Base-by-base conservation (phyloP, 2,113 vertebrate genomes). In the Actenoides lindsayi region DNA sequence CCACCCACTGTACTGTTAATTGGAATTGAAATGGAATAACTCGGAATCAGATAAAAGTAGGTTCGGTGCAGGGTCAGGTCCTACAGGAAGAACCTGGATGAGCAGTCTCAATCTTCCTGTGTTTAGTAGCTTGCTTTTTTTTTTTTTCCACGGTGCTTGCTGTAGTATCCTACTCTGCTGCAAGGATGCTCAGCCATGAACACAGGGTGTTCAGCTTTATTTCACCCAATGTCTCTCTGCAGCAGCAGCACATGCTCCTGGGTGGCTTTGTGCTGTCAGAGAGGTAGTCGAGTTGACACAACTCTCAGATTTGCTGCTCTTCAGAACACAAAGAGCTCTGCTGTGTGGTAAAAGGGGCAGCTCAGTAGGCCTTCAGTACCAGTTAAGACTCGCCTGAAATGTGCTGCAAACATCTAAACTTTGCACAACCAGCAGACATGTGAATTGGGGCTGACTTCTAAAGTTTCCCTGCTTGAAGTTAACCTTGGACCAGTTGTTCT, bases 321-420 rank as follows among this genome's bases (percentile, higher is more conserved):
- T 64, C 73, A 35, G 56, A 80, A 13, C 18, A 13, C 18, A 21
- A 30, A 7, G 15, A 74, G 25, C 20, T 62, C 39, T 37, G 15
- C 21, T 12, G 16, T 25, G 24, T 30, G 48, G 4, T 63, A 10
- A 70, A 80, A 56, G 15, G 44, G 25, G 5, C 15, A 48, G 2
- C 50, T 70, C 8, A 3, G 24, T 19, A 30, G 37, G 33, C 37
- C 15, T 16, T 8, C 1, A 0, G 4, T 15, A 6, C 31, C 20
- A 15, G 25, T 25, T 17, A 16, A 20, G 37, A 12, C 50, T 59
- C 4, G 1, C 39, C 19, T 57, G 51, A 59, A 53, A 59, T 11
- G 6, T 12, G 37, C 37, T 65, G n/a, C 27, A 16, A 19, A 28
- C 57, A n/a, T 21, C 11, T 15, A 11, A 13, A 3, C 37, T 78